Base-by-base conservation (phyloP, 2,888 invertebrate genomes). In the Pterobdella sp. region DNA sequence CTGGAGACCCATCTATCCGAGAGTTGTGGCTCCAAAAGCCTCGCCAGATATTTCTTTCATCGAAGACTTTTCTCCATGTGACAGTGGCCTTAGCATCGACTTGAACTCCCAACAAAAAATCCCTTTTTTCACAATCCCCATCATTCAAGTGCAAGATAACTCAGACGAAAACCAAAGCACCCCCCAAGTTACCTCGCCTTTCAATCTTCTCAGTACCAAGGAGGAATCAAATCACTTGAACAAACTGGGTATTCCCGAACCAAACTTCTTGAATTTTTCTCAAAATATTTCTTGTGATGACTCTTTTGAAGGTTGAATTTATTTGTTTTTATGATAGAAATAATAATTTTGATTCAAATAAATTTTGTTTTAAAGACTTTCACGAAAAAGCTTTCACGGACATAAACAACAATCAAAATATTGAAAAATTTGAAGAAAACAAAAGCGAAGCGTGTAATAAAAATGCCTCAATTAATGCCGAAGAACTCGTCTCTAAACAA, bases 1-100 rank as follows among this genome's bases (percentile, higher is more conserved):
- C 18, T 56, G 36, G 26, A n/a, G 26, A 36, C 22, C 37, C 14
- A 26, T 22, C 63, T 60, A 56, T 31, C 52, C 35, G 10, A 60
- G 34, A 32, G 63, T 71, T 29, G 60, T 71, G n/a, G 71, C 71
- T 7, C 71, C 71, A n/a, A 71, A 22, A 56, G 71, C 71, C 26
- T 71, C 71, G 2, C 71, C 71, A 29, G 71, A 71, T 63, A n/a
- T 10, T 31, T 71, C 71, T 3, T 14, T 35, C 31, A 63, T 34
- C 35, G 52, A 71, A 4, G 71, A 56, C n/a, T 26, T 26, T 31
- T 32, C 71, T 34, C 34, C 34, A 26, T 35, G 60, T 31, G 34
- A 26, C 68, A 35, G 32, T 65, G 32, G 66, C 32, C 66, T 65
- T 65, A 34, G 34, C 32, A 29, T 29, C 66, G 32, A 35, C 14